A percentile compares a stretch with the other conserved stretches of the same genome.
Evolutionary conservation across 30 jellyfish, hydroid and myxozoan genomes (phyloP).

Genomic region (Cassiopea xamachana): DNA sequence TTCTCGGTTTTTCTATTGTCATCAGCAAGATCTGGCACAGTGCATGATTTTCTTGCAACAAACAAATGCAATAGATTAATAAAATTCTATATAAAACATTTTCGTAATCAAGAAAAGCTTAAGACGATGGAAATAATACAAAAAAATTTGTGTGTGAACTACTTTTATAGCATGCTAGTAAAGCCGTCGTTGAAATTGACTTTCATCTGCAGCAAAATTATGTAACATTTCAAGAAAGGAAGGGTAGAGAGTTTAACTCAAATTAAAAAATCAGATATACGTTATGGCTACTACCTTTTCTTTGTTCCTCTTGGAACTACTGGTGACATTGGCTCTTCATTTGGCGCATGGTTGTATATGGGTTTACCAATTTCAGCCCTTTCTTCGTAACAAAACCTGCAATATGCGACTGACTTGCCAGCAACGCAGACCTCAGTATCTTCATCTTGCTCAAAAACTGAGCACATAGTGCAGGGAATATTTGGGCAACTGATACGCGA

Average conservation of each 20-base stretch:
- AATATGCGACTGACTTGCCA: neutral
- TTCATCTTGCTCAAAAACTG: neutral
- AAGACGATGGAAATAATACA: neutral
- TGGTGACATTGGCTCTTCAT: neutral
- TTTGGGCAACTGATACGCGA: neutral
- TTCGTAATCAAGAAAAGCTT: too few species aligned
- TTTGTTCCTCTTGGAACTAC: too few species aligned
- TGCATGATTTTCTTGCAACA: neutral
- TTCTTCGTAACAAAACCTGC: neutral
- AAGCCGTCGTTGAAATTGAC: too few species aligned
- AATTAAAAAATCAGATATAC: neutral
- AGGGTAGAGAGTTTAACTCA: too few species aligned
- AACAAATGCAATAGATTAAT: neutral
- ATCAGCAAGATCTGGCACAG: neutral
- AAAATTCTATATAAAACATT: neutral
- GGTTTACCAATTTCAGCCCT: neutral
- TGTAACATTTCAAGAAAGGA: too few species aligned
- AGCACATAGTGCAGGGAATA: neutral
- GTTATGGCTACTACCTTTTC: neutral
- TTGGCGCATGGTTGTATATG: neutral
- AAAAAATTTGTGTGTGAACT: neutral
- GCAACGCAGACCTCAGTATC: neutral
- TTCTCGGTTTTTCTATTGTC: neutral
- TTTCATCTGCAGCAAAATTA: too few species aligned
- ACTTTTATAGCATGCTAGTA: neutral